Percentiles rank a stretch among this genome's conserved stretches.
Evolutionary conservation across 2,888 invertebrate genomes (phyloP).

Genomic region (Stegophylla sp.): DNA sequence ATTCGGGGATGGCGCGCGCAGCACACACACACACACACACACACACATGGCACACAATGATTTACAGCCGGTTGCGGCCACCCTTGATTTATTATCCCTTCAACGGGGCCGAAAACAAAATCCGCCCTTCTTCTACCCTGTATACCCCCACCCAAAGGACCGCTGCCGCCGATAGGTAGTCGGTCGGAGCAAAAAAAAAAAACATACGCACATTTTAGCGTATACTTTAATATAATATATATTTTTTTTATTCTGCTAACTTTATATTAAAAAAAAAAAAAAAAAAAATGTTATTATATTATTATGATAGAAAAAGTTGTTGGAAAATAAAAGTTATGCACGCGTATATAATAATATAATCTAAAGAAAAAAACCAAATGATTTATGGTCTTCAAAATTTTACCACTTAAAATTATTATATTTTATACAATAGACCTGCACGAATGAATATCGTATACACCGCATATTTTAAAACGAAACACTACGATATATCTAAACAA

Average conservation of each 20-base stretch:
- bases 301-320: neutral
- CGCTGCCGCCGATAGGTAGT: slow-evolving; percentile 41
- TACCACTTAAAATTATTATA: slow-evolving; percentile 8
- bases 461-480: too few relatives aligned
- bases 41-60: slow-evolving; percentile 26
- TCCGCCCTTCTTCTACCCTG: slow-evolving; percentile 32
- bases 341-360: neutral
- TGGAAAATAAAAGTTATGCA: slow-evolving; percentile 1
- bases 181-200: slow-evolving; percentile 29
- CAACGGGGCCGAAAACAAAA: slow-evolving; percentile 57
- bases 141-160: neutral
- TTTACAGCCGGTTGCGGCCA: slow-evolving; percentile 56
- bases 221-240: neutral
- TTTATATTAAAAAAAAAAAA: neutral
- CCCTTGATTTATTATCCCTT: slow-evolving; percentile 57
- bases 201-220: slow-evolving; percentile 23
- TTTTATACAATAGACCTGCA: neutral
- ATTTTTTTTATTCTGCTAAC: neutral
- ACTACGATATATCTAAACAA: neutral
- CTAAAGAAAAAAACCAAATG: slow-evolving; percentile 19
- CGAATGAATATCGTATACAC: too few relatives aligned
- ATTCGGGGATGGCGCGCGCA: slow-evolving; percentile 34
- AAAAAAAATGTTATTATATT: neutral
- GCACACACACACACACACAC: slow-evolving; percentile 14
- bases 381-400: slow-evolving; percentile 16